A percentile compares a stretch with the other conserved stretches of the same genome.
phyloP scores from a whole-genome alignment of 2,113 vertebrate species.

The Leucosticte australis region DNA sequence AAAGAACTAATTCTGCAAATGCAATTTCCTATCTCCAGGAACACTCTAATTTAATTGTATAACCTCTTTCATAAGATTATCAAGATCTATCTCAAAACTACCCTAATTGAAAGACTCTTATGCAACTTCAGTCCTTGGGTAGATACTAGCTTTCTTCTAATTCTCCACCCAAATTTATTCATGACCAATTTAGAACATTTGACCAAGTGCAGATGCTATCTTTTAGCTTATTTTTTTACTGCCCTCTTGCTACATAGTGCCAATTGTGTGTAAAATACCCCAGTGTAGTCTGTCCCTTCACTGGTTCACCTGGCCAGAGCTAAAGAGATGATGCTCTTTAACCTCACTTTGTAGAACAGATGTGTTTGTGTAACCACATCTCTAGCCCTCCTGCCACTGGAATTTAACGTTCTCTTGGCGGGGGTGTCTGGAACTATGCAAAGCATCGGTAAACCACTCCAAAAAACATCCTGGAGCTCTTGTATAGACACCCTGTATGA shows the following conservation, averaged over 20 bases:
- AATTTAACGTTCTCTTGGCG: not conserved
- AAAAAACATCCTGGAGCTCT: not conserved
- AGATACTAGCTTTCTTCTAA: slow-evolving; percentile 26
- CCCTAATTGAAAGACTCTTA: slow-evolving; percentile 47
- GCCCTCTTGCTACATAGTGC: not conserved
- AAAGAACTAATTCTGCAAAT: slow-evolving; percentile 20
- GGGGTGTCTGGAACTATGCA: not conserved
- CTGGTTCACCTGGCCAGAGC: not conserved
- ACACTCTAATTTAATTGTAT: slow-evolving; percentile 44
- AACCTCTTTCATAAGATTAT: slow-evolving; percentile 51
- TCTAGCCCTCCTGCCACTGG: not conserved
- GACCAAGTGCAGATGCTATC: not conserved
- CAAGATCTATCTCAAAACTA: slow-evolving; percentile 62
- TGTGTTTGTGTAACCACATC: not conserved
- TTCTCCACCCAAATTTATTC: slow-evolving; percentile 31
- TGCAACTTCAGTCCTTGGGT: slow-evolving; percentile 15
- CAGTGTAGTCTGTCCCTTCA: not conserved
- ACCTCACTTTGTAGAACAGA: not conserved
- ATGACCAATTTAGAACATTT: not conserved
- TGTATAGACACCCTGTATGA: not conserved
- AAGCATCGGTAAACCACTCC: not conserved
- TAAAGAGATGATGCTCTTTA: not conserved
- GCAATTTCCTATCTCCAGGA: slow-evolving; percentile 41
- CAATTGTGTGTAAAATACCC: not conserved
- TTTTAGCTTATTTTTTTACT: not conserved